Conservation (phyloP, 1,140 invertebrate genomes). For the Caerostris darwini region DNA sequence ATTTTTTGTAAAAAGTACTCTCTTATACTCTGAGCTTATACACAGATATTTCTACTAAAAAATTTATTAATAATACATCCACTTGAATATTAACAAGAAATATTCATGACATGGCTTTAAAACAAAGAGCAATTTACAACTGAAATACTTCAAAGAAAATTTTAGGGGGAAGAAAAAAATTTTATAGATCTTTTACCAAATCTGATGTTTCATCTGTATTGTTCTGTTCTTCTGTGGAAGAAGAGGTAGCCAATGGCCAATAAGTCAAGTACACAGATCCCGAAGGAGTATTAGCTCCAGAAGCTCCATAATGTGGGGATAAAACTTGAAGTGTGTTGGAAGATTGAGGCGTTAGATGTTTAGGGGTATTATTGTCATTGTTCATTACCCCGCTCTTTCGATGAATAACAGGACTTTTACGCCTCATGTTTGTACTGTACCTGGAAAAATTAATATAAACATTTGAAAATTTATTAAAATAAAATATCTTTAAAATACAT, state of each 20-base stretch:
- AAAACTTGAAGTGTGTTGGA: slow-evolving; percentile 58
- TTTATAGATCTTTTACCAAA: slow-evolving; percentile 11
- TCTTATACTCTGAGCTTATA: no score
- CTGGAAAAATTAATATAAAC: neutral
- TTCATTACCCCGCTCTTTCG: slow-evolving; percentile 61
- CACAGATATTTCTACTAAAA: no score
- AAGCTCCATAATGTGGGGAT: slow-evolving; percentile 64
- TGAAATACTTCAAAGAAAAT: no score
- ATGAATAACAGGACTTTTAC: slow-evolving; percentile 73
- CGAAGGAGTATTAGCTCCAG: slow-evolving; percentile 67
- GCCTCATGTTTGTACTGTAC: slow-evolving; percentile 51
- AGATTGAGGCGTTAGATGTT: slow-evolving; percentile 65
- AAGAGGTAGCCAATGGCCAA: slow-evolving; percentile 47
- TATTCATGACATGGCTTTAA: no score
- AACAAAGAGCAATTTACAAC: no score
- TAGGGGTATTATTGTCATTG: slow-evolving; percentile 73
- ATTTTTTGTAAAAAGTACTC: no score
- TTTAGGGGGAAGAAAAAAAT: neutral
- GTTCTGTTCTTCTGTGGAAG: slow-evolving; percentile 51
- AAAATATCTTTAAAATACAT: no score
- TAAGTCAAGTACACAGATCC: slow-evolving; percentile 53
- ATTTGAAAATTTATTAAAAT: no score
- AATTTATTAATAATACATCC: no score
- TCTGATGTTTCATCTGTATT: slow-evolving; percentile 47
- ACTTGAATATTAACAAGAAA: no score